Conservation (phyloP, 1,140 invertebrate genomes). For the Drosophila chauvacae region DNA sequence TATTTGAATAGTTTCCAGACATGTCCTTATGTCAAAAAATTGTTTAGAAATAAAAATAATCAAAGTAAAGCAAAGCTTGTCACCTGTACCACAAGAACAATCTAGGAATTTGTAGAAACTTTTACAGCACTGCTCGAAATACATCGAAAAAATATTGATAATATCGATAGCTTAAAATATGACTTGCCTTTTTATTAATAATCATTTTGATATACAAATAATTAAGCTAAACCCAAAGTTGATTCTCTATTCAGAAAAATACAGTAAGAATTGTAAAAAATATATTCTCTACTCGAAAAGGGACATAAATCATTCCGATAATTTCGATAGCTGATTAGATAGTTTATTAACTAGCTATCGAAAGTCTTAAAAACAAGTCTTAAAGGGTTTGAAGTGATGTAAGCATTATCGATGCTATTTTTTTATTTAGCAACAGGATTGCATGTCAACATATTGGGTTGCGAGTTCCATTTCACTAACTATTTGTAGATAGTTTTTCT, state of each 20-base stretch:
- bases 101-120: neutral
- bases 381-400: no score
- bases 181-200: neutral
- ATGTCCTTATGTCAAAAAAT: neutral
- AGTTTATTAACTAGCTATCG: no score
- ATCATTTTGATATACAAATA: neutral
- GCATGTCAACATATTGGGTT: neutral
- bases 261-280: neutral
- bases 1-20: neutral
- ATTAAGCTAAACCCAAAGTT: neutral
- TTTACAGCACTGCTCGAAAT: neutral
- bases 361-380: neutral
- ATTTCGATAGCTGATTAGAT: neutral
- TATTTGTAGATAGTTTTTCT: slow-evolving; percentile 2
- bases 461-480: neutral
- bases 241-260: neutral
- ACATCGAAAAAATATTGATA: neutral
- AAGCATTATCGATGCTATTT: no score
- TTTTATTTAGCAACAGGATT: neutral
- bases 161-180: neutral
- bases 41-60: no score
- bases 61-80: no score
- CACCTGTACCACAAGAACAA: no score
- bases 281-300: neutral
- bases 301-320: no score